A percentile compares a stretch with the other conserved stretches of the same genome.
These are phyloP conservation scores for Andrena marginata DNA, from an alignment of 2,888 invertebrate species.

Conservation along the genomic window DNA sequence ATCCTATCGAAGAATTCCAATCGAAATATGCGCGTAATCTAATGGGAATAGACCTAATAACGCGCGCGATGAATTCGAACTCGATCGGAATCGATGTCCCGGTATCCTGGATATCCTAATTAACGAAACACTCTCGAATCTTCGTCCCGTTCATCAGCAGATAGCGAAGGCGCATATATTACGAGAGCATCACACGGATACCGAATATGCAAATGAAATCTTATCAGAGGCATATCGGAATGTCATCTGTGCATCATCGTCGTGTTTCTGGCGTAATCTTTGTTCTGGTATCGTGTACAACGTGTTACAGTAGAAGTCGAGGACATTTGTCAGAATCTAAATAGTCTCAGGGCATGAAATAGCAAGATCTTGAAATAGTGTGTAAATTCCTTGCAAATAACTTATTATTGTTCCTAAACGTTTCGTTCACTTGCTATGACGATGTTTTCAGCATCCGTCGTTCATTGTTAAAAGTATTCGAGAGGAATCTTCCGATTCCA, in stretches of 20 bases:
- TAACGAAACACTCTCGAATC: constrained; percentile 16
- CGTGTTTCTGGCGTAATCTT: constrained; percentile 12
- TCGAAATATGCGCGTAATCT: no score
- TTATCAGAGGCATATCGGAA: constrained; percentile 33
- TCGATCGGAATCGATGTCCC: constrained; percentile 3
- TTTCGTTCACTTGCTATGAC: not conserved
- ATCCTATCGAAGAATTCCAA: no score
- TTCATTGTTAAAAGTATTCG: constrained; percentile 2
- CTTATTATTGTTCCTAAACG: not conserved
- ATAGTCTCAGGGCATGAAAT: not conserved
- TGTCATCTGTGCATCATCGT: constrained; percentile 11
- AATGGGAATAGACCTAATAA: no score
- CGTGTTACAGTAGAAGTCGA: not conserved
- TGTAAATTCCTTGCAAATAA: not conserved
- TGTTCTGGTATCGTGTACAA: not conserved
- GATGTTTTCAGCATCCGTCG: not conserved
- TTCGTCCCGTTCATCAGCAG: constrained; percentile 14
- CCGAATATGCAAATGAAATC: constrained; percentile 37
- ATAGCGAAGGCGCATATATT: constrained; percentile 10
- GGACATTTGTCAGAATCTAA: not conserved
- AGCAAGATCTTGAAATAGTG: not conserved
- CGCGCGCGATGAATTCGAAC: not conserved
- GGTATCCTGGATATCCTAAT: constrained; percentile 6
- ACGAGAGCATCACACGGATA: constrained; percentile 3
- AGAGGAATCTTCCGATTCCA: constrained; percentile 40